Base-by-base conservation (phyloP, 2,888 invertebrate species). In the Ennomos erosarius region DNA sequence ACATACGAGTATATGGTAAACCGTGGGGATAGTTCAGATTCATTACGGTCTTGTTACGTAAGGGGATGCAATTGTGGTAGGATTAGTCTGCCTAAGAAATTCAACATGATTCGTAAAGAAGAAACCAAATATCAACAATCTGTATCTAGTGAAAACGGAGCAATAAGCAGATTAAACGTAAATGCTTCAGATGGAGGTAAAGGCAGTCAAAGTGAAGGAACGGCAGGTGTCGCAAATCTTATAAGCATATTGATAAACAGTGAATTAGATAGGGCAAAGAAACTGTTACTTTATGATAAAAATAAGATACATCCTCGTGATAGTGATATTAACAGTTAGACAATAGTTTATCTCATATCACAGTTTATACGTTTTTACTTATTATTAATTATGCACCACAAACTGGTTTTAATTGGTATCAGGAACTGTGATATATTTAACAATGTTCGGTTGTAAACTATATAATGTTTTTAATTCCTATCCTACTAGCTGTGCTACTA, bases 1-100 rank as follows among this genome's bases (percentile, higher is more conserved):
- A 98, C 98, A 0, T 98, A 98, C 88, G 98, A 98, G 80, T 98
- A 98, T 85, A 96, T 98, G 61, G 79, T 87, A 52, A 83, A 76
- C 64, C 83, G 47, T 44, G 43, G 78, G 68, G 73, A 75, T 54
- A 79, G 78, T 42, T 73, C 75, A 1, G 79, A 76, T 69, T 68
- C 68, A 43, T 64, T 75, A 34, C 71, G 65, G 36, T 71, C 73
- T 40, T 72, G 70, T 58, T 76, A 62, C 67, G 59, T 69, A 52
- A 73, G 63, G 38, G 68, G 66, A 48, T 76, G 69, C 53, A 71
- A 68, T 51, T 81, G 81, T 67, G 76, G 77, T 65, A 76, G 67
- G 62, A 70, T 73, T 9, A 75, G 74, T 65, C 64, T 79, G 37
- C 45, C 58, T 9, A 66, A 67, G 37, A 67, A 68, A 48, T 42